Percentiles rank a stretch among this genome's conserved stretches.
Conservation (phyloP, 92 coral and sea anemone species). For the Porites cylindrica region DNA sequence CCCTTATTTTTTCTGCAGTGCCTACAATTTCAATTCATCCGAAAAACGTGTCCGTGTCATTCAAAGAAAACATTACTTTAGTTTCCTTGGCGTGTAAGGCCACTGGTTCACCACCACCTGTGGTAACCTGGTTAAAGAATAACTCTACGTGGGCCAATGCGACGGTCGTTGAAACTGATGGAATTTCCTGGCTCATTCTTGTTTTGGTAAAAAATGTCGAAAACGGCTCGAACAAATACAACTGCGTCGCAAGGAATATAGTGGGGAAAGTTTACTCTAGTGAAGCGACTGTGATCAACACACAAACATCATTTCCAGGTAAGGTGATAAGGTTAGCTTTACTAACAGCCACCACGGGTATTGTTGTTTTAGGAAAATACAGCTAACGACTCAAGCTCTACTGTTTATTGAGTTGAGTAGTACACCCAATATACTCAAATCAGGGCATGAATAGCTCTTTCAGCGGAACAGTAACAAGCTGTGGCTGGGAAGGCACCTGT, state of each 20-base stretch:
- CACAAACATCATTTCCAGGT: background rate
- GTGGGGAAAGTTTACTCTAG: constrained; percentile 9
- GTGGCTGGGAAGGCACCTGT: no score
- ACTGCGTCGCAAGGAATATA: constrained; percentile 22
- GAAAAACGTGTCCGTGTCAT: background rate
- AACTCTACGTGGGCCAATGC: constrained; percentile 7
- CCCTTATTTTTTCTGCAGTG: background rate
- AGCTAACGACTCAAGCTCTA: no score
- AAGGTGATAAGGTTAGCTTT: background rate
- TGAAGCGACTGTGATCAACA: background rate
- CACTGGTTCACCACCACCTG: constrained; percentile 48
- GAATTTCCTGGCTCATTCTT: constrained; percentile 13
- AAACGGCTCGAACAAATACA: background rate
- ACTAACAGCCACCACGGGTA: background rate
- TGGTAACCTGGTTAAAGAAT: constrained; percentile 44
- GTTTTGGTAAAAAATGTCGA: background rate
- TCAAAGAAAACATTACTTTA: background rate
- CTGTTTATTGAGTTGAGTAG: no score
- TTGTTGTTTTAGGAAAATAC: no score
- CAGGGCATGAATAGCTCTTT: no score
- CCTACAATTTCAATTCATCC: constrained; percentile 24
- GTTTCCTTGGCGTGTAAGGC: constrained; percentile 39
- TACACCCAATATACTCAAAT: no score
- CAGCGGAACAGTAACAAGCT: no score
- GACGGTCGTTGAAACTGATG: constrained; percentile 4